Evolutionary conservation across 2,113 vertebrate genomes (phyloP).

Genomic region (Pseudorasbora parva): DNA sequence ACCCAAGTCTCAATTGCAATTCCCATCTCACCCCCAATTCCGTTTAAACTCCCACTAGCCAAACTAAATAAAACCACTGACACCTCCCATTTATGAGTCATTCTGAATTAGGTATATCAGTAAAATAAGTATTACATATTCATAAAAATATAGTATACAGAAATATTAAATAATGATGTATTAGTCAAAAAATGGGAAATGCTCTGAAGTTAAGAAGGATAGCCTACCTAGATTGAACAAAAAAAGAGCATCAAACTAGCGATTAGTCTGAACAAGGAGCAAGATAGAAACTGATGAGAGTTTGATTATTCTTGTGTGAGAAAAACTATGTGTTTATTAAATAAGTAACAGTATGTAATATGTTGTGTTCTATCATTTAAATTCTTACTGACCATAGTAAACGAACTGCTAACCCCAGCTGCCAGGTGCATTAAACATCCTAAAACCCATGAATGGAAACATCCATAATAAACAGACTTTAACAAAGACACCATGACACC

Average conservation of each 20-base stretch:
- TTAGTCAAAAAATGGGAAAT: not conserved
- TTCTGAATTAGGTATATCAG: not conserved
- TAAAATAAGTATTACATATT: not conserved
- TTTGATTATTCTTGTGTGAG: too few relatives aligned
- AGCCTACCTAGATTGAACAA: not conserved
- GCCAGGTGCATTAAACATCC: not conserved
- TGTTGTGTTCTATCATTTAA: not conserved
- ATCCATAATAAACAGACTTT: constrained; percentile 2
- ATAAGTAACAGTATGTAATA: not conserved
- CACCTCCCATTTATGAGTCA: too few relatives aligned
- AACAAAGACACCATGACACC: not conserved
- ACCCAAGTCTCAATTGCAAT: not conserved
- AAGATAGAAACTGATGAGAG: not conserved
- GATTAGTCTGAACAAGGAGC: not conserved
- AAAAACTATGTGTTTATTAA: not conserved
- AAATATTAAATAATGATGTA: not conserved
- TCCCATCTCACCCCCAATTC: not conserved
- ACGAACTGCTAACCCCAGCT: not conserved
- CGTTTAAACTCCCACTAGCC: not conserved
- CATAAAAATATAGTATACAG: not conserved
- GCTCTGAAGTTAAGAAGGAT: not conserved
- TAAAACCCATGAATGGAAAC: not conserved
- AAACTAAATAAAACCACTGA: not conserved
- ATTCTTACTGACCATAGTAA: not conserved
- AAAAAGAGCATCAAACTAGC: not conserved